Evolutionary conservation across 2,113 vertebrate genomes (phyloP), one percentile per base, ranked within the genome.

Genomic region (Nothoprocta perdicaria): DNA sequence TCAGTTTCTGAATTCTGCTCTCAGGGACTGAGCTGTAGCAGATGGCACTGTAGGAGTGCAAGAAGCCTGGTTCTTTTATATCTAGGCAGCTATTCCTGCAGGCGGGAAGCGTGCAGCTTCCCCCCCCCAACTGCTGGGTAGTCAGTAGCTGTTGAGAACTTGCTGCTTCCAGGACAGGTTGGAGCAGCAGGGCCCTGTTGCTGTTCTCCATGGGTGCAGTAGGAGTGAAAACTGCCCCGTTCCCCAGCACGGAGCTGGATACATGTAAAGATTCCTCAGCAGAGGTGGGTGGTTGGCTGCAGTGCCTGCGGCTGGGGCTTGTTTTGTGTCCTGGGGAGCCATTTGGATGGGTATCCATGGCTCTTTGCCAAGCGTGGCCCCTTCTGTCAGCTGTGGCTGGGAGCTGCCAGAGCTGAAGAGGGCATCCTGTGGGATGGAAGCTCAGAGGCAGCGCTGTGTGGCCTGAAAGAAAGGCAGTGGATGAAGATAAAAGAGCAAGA

Each of bases 241-340:
- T 53, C 26, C 23, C 27, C 27, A 15, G 7, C 24, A 13, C n/a
- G 9, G 4, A 14, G 6, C 24, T 26, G 14, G 27, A 13, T 58
- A 14, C 12, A 21, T 0, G 1, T 5, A 5, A 0, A 0, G 1
- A 23, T 3, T 2, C 8, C 14, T 5, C 38, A 12, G 16, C 65
- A 62, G 52, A 31, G 23, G 14, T 6, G 15, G 26, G 14, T 6
- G 15, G 23, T 52, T 17, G 27, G 11, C 10, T 4, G 1, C 3
- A 1, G 0, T 2, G 29, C n/a, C 24, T 24, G 45, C 9, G 0
- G 29, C 50, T 31, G 35, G 50, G 12, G 0, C 0, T 0, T 10
- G 4, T 7, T 9, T 12, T 11, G 14, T 13, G 11, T 3, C 40
- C n/a, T 0, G 31, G 41, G 41, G 3, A 1, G 2, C 1, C 1